Percentiles rank a stretch among this genome's conserved stretches.
phyloP scores from a whole-genome alignment of 1,140 invertebrate species.

The Zaprionus capensis region DNA sequence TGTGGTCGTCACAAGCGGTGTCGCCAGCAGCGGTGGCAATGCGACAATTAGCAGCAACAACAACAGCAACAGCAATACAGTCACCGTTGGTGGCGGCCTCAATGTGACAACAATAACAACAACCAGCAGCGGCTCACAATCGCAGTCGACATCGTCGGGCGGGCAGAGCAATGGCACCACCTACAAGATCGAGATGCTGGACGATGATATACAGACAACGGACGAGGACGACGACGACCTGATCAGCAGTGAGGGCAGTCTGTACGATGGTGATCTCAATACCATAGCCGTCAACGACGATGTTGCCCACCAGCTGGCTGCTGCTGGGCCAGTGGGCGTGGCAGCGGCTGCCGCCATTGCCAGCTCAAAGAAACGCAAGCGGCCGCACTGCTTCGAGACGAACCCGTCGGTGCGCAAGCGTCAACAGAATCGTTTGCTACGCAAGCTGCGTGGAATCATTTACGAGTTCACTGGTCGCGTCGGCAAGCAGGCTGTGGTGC shows the following conservation, averaged over 20 bases:
- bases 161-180: conserved; percentile 71
- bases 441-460: conserved; percentile 96
- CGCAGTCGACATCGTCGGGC: conserved; percentile 42
- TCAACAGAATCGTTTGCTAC: conserved; percentile 96
- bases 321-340: conserved; percentile 97
- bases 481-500: conserved; percentile 98
- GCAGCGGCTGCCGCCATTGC: conserved; percentile 98
- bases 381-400: conserved; percentile 98
- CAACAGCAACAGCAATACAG: conserved; percentile 11
- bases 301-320: conserved; percentile 97
- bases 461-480: conserved; percentile 98
- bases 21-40: conserved; percentile 29
- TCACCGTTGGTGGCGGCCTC: conserved; percentile 51
- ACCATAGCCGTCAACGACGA: conserved; percentile 94
- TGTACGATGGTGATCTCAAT: conserved; percentile 91
- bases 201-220: conserved; percentile 87
- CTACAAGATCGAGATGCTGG: conserved; percentile 86
- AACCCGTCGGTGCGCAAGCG: conserved; percentile 98
- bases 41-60: conserved; percentile 29
- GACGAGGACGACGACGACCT: conserved; percentile 92
- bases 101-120: conserved; percentile 83
- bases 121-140: conserved; percentile 48
- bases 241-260: conserved; percentile 89
- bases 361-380: conserved; percentile 97
- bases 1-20: conserved; percentile 53